phyloP scores from a whole-genome alignment of 1,140 invertebrate genomes.

The Cecropterus lyciades region DNA sequence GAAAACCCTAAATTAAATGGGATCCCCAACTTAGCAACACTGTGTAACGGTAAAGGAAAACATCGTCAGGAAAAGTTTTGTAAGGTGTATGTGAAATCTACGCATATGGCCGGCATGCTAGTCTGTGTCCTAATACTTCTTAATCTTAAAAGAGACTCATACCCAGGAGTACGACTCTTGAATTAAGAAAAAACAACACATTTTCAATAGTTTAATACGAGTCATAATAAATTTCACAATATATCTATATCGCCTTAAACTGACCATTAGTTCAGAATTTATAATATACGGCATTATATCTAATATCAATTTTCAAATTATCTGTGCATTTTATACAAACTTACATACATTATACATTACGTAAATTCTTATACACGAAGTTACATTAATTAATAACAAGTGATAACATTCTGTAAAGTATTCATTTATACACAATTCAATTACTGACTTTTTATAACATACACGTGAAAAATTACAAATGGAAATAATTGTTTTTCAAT shows the following conservation, averaged over 20 bases:
- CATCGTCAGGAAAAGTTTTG: too few species aligned
- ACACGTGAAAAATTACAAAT: background rate
- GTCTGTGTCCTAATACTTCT: too few species aligned
- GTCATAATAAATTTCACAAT: slow-evolving; percentile 16
- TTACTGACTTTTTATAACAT: background rate
- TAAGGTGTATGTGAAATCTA: too few species aligned
- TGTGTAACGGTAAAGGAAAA: too few species aligned
- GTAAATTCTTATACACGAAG: too few species aligned
- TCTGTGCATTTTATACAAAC: slow-evolving; percentile 24
- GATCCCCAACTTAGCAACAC: too few species aligned
- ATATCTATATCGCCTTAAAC: slow-evolving; percentile 11
- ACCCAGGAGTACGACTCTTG: too few species aligned
- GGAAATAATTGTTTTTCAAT: background rate
- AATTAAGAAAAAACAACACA: background rate
- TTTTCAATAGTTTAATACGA: slow-evolving; percentile 17
- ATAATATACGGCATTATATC: slow-evolving; percentile 4
- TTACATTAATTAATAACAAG: too few species aligned
- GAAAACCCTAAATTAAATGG: too few species aligned
- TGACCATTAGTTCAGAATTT: background rate
- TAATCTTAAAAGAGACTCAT: too few species aligned
- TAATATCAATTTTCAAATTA: slow-evolving; percentile 21
- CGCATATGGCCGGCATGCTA: too few species aligned
- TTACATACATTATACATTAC: slow-evolving; percentile 5
- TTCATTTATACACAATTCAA: background rate
- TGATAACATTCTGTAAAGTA: background rate